Percentiles rank a stretch among this genome's conserved stretches.
phyloP scores from a whole-genome alignment of 2,113 vertebrate species.

The Glaucidium brasilianum region DNA sequence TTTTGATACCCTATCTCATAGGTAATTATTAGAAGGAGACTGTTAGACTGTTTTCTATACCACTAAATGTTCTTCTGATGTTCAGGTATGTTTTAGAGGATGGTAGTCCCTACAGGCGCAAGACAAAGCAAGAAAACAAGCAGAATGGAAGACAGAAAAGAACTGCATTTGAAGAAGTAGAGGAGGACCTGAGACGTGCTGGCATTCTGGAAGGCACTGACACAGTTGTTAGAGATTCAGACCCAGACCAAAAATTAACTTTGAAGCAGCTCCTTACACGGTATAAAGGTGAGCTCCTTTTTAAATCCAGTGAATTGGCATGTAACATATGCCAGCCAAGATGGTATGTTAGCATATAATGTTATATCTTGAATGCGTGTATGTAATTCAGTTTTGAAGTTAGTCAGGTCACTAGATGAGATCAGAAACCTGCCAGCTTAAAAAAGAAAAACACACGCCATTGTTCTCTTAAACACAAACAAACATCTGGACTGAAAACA shows the following conservation, averaged over 20 bases:
- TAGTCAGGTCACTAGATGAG: not conserved
- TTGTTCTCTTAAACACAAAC: not conserved
- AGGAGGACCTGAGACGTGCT: slow-evolving; percentile 81
- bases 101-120: slow-evolving; percentile 87
- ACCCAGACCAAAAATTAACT: slow-evolving; percentile 90
- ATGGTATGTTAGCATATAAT: not conserved
- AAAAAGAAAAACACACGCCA: not conserved
- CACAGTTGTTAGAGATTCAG: slow-evolving; percentile 80
- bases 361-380: not conserved
- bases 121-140: slow-evolving; percentile 75
- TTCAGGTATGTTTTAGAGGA: slow-evolving; percentile 89
- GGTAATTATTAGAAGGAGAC: not conserved
- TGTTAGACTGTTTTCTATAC: not conserved
- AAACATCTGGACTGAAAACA: not conserved
- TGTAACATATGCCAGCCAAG: not conserved
- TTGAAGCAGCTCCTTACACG: slow-evolving; percentile 85
- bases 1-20: not conserved
- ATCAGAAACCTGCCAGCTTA: not conserved
- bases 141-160: slow-evolving; percentile 68
- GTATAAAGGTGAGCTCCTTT: slow-evolving; percentile 81
- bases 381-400: not conserved
- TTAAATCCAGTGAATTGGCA: not conserved
- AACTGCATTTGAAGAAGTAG: slow-evolving; percentile 81
- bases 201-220: slow-evolving; percentile 72
- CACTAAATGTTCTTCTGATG: not conserved